Evolutionary conservation across 2,888 invertebrate species (phyloP).

Genomic region (Callyntrura sp.): DNA sequence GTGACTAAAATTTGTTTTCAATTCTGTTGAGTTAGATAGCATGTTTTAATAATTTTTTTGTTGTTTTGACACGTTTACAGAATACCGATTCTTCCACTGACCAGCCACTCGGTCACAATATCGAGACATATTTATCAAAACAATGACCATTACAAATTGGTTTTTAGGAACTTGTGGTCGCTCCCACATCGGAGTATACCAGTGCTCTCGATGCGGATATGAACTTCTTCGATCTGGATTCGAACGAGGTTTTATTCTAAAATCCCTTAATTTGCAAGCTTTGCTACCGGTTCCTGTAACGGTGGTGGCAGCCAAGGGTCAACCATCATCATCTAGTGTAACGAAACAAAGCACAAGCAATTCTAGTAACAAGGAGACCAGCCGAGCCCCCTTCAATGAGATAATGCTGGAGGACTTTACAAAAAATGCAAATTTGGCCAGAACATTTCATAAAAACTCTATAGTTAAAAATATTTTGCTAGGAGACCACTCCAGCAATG

Average conservation of each 20-base stretch:
- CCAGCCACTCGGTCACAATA: too few relatives aligned
- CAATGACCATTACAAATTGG: constrained; percentile 60
- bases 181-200: constrained; percentile 70
- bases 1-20: too few relatives aligned
- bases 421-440: constrained; percentile 40
- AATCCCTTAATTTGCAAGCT: constrained; percentile 14
- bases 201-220: constrained; percentile 77
- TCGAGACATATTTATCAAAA: too few relatives aligned
- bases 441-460: constrained; percentile 59
- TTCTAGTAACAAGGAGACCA: background rate
- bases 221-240: constrained; percentile 70
- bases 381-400: background rate
- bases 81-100: too few relatives aligned
- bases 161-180: constrained; percentile 59
- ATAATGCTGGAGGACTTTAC: constrained; percentile 67
- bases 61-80: too few relatives aligned
- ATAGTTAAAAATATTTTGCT: constrained; percentile 23
- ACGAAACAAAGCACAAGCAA: background rate
- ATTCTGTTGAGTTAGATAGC: too few relatives aligned
- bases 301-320: constrained; percentile 7
- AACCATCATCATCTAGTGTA: background rate
- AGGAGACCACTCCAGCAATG: background rate
- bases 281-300: constrained; percentile 32
- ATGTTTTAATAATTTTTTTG: too few relatives aligned
- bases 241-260: constrained; percentile 16